Conservation (phyloP, 2,888 invertebrate species). For the Scaeva pyrastri region DNA sequence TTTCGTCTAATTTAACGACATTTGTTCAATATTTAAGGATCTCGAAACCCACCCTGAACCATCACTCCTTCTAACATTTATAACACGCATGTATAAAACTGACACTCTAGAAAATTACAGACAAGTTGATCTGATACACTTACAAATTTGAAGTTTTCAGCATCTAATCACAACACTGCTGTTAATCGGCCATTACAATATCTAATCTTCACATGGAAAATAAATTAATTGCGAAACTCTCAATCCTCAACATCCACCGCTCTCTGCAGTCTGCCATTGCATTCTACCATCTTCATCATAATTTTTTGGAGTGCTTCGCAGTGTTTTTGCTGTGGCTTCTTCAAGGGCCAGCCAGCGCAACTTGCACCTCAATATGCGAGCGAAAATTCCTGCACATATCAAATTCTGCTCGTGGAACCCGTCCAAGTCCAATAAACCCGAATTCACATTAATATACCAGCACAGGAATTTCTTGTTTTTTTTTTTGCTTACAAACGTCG, state of each 20-base stretch:
- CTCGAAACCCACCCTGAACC: no score
- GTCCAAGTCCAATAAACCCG: constrained; percentile 74
- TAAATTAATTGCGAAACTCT: constrained; percentile 41
- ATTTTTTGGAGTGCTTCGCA: constrained; percentile 1
- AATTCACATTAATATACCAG: constrained; percentile 63
- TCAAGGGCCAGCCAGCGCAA: no score
- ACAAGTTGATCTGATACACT: not conserved
- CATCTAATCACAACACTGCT: constrained; percentile 21
- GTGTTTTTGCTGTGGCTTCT: not conserved
- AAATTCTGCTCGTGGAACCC: constrained; percentile 56
- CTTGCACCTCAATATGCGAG: constrained; percentile 39
- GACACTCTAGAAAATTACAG: constrained; percentile 1
- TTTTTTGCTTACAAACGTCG: constrained; percentile 43
- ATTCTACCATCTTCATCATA: constrained; percentile 59
- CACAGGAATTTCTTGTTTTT: constrained; percentile 69
- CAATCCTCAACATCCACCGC: not conserved
- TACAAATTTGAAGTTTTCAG: not conserved
- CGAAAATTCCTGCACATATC: constrained; percentile 57
- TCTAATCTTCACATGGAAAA: constrained; percentile 47
- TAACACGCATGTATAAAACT: not conserved
- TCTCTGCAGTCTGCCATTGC: not conserved
- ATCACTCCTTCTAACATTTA: no score
- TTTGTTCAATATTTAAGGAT: no score
- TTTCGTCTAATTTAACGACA: no score
- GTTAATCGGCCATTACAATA: constrained; percentile 28